Conservation (phyloP, 2,888 invertebrate genomes). For the Papilio demoleus region DNA sequence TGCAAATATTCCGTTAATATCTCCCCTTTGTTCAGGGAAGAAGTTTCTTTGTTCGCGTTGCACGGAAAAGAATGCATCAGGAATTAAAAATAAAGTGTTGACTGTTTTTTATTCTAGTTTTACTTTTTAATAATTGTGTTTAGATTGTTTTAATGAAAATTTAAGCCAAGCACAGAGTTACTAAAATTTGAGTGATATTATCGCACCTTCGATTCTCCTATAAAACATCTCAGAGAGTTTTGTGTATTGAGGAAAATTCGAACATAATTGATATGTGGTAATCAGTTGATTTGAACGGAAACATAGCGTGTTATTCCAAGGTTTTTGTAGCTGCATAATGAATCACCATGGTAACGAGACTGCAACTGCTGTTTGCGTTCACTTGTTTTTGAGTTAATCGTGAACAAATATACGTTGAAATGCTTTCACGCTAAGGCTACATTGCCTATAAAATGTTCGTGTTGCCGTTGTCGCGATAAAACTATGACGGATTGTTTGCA, state of each 20-base stretch:
- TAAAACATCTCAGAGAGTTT: too few relatives aligned
- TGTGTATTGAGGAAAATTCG: too few relatives aligned
- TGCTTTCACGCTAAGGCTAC: too few relatives aligned
- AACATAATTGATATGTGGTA: background rate
- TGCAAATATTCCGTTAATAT: slow-evolving; percentile 18
- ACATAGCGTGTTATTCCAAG: slow-evolving; percentile 28
- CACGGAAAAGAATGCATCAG: slow-evolving; percentile 8
- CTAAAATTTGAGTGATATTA: too few relatives aligned
- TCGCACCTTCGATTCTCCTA: too few relatives aligned
- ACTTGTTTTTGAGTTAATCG: background rate
- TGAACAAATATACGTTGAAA: background rate
- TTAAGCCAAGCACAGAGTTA: too few relatives aligned
- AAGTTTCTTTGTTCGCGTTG: slow-evolving; percentile 13
- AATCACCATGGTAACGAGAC: slow-evolving; percentile 25
- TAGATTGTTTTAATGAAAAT: slow-evolving; percentile 4
- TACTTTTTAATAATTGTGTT: slow-evolving; percentile 8
- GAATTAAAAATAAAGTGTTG: slow-evolving; percentile 6
- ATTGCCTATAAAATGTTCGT: too few relatives aligned
- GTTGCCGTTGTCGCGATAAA: too few relatives aligned
- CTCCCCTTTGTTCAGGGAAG: slow-evolving; percentile 1
- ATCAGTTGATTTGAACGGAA: background rate
- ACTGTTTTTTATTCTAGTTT: background rate
- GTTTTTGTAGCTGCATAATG: slow-evolving; percentile 35
- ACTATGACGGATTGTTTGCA: too few relatives aligned
- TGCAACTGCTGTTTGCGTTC: background rate